phyloP scores from a whole-genome alignment of 2,888 invertebrate genomes.

The Polymixis flavicincta region DNA sequence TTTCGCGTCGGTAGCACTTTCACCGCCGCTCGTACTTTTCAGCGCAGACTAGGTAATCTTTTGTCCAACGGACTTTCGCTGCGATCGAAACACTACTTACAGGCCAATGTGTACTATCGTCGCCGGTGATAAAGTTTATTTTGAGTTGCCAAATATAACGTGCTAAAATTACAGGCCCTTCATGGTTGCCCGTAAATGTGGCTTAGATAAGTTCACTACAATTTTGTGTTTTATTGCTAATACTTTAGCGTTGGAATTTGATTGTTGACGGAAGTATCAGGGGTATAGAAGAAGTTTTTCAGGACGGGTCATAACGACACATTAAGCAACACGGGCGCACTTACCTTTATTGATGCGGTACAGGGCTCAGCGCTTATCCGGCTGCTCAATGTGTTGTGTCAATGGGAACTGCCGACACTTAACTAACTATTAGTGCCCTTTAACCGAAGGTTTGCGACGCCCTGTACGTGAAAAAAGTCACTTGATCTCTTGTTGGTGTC shows the following conservation, averaged over 20 bases:
- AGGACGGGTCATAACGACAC: slow-evolving; percentile 87
- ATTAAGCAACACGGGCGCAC: slow-evolving; percentile 86
- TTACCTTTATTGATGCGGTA: slow-evolving; percentile 89
- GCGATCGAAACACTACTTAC: slow-evolving; percentile 74
- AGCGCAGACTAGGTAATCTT: slow-evolving; percentile 75
- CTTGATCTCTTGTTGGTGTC: slow-evolving; percentile 41
- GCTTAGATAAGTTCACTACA: slow-evolving; percentile 59
- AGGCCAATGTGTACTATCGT: slow-evolving; percentile 66
- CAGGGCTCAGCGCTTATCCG: slow-evolving; percentile 83
- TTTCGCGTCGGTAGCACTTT: slow-evolving; percentile 77
- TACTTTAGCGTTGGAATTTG: slow-evolving; percentile 68
- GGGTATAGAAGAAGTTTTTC: slow-evolving; percentile 85
- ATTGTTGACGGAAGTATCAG: slow-evolving; percentile 64
- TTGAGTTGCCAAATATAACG: slow-evolving; percentile 68
- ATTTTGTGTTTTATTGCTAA: slow-evolving; percentile 70
- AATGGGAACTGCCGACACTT: slow-evolving; percentile 73
- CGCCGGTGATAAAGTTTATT: slow-evolving; percentile 72
- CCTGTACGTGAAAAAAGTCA: slow-evolving; percentile 60
- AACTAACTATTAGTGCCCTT: slow-evolving; percentile 75
- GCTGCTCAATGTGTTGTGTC: slow-evolving; percentile 76
- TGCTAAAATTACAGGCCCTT: slow-evolving; percentile 82
- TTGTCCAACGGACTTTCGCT: slow-evolving; percentile 70
- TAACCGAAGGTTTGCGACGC: slow-evolving; percentile 56
- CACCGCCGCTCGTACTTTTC: slow-evolving; percentile 75
- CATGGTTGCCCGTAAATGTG: slow-evolving; percentile 80